These are phyloP conservation scores for Trialeurodes vaporariorum DNA, from an alignment of 1,140 invertebrate genomes.

Conservation along the genomic window DNA sequence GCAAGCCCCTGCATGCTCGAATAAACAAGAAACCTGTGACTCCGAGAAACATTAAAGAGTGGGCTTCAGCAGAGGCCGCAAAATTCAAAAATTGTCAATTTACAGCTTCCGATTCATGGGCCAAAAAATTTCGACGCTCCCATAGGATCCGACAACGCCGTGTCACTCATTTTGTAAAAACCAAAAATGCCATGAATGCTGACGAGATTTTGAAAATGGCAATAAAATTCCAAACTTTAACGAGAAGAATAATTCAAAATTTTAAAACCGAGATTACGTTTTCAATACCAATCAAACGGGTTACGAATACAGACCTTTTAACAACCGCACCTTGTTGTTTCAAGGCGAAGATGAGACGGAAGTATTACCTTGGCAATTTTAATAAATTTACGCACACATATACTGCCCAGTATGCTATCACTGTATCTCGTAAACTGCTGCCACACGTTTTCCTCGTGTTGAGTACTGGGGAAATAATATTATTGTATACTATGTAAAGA, in stretches of 20 bases:
- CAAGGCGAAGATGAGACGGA: slow-evolving; percentile 10
- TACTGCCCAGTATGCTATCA: slow-evolving; percentile 22
- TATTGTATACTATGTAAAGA: too few species aligned
- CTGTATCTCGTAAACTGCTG: slow-evolving; percentile 18
- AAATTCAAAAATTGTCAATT: background rate
- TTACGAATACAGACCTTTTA: slow-evolving; percentile 13
- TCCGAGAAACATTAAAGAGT: background rate
- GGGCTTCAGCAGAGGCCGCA: background rate
- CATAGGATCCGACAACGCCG: background rate
- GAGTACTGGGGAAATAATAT: too few species aligned
- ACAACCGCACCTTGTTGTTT: slow-evolving; percentile 11
- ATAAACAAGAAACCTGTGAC: background rate
- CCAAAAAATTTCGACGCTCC: background rate
- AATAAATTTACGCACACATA: slow-evolving; percentile 23
- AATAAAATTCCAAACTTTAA: too few species aligned
- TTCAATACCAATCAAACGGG: slow-evolving; percentile 20
- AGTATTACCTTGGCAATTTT: slow-evolving; percentile 15
- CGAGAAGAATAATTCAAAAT: slow-evolving; percentile 9
- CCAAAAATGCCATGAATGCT: slow-evolving; percentile 10
- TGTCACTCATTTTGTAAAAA: background rate
- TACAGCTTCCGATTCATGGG: background rate
- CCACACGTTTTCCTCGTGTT: slow-evolving; percentile 13
- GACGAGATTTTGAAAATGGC: slow-evolving; percentile 6
- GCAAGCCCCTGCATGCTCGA: too few species aligned
- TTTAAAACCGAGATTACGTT: slow-evolving; percentile 11